Evolutionary conservation across 2,888 invertebrate genomes (phyloP), one percentile per base, ranked within the genome.

Genomic region (Stenolophus ochropezus): DNA sequence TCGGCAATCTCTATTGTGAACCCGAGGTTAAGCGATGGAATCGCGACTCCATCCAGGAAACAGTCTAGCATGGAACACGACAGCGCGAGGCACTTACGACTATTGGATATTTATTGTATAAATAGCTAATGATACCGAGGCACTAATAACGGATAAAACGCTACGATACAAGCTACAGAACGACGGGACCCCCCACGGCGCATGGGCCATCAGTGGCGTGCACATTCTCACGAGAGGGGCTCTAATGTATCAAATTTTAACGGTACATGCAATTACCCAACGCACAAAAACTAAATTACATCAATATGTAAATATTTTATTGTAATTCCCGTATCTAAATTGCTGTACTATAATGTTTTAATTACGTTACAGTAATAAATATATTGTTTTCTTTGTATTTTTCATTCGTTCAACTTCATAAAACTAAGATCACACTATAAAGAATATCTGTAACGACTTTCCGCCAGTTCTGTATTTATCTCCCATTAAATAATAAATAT

Each of bases 51-150:
- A 27, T 69, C 65, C 65, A 27, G 65, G 65, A 69, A 69, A 69
- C 65, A 69, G 33, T 6, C 27, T 11, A 18, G 33, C 33, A 33
- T 27, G 65, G 65, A 33, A 69, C 65, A 69, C 65, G 65, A 69
- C 65, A 33, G 27, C 27, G 6, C 33, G 18, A n/a, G 27, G 61
- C 61, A 27, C 61, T 71, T 71, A 71, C 73, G 73, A 73, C 73
- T 73, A 69, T 73, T 73, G 53, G 53, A 75, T 75, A 75, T 75
- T 75, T 75, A 75, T 75, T 75, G 51, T 75, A 75, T 75, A 75
- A 75, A 75, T 75, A 75, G 75, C 75, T 75, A 75, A 75, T 75
- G 75, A 75, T 75, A 75, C 53, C 53, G 75, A 75, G 23, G 75
- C 53, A 75, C 75, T 75, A 75, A 75, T 75, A 75, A 75, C 53